Percentiles rank a stretch among this genome's conserved stretches.
These are phyloP conservation scores for Cerastoderma edule DNA, from an alignment of 2,888 invertebrate genomes.

Conservation along the genomic window DNA sequence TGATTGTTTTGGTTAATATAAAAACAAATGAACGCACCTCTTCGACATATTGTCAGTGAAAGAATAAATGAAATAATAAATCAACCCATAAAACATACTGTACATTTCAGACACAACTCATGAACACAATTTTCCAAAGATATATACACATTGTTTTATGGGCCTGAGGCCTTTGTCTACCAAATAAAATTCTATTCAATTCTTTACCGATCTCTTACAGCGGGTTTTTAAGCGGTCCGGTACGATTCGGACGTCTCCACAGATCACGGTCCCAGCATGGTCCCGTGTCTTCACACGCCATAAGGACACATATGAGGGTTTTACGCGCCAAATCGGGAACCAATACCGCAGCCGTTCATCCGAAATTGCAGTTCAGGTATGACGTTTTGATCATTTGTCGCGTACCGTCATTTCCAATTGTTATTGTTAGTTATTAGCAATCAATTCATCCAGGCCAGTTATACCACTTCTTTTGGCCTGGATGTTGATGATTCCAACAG, in stretches of 20 bases:
- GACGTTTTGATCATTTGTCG: too few species aligned
- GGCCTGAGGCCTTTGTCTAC: neutral
- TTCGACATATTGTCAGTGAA: neutral
- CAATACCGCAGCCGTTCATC: neutral
- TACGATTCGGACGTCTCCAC: slow-evolving; percentile 29
- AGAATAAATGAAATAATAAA: neutral
- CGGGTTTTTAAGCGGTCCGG: slow-evolving; percentile 13
- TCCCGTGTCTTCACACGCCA: slow-evolving; percentile 35
- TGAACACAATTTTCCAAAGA: neutral
- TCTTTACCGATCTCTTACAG: neutral
- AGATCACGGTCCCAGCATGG: slow-evolving; percentile 27
- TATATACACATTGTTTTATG: neutral
- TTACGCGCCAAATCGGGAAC: slow-evolving; percentile 3
- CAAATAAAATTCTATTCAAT: neutral
- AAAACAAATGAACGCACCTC: too few species aligned
- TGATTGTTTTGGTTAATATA: too few species aligned
- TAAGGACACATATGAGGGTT: slow-evolving; percentile 33
- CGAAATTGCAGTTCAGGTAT: slow-evolving; percentile 7
- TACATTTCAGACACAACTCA: neutral
- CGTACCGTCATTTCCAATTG: too few species aligned
- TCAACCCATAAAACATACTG: neutral
- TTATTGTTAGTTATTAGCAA: too few species aligned
- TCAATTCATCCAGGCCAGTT: too few species aligned
- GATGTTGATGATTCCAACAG: too few species aligned
- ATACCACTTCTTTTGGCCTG: too few species aligned